Conservation (phyloP, 2,113 vertebrate species). For the Caracal caracal region DNA sequence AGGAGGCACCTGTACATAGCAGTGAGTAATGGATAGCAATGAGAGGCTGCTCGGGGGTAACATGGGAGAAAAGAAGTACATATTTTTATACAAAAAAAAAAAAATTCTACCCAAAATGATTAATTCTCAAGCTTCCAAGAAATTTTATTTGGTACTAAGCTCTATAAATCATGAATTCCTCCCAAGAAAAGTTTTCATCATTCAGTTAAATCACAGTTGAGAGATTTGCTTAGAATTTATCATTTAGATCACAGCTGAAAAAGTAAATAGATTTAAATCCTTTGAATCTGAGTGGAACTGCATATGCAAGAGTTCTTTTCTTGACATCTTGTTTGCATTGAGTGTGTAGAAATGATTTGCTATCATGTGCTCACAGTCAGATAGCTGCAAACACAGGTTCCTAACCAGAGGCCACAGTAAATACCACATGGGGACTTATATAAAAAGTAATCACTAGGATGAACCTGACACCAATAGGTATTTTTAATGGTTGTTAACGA, state of each 20-base stretch:
- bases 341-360: slow-evolving; percentile 63
- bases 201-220: slow-evolving; percentile 70
- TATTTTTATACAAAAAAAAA: slow-evolving; percentile 61
- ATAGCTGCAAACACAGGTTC: slow-evolving; percentile 52
- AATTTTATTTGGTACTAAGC: slow-evolving; percentile 68
- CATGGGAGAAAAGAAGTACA: not conserved
- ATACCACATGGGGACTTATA: slow-evolving; percentile 40
- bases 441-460: slow-evolving; percentile 41
- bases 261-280: slow-evolving; percentile 75
- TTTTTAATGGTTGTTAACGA: slow-evolving; percentile 56
- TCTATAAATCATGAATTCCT: slow-evolving; percentile 73
- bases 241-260: slow-evolving; percentile 70
- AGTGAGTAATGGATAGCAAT: slow-evolving; percentile 64
- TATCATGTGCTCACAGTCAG: slow-evolving; percentile 64
- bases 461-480: not conserved
- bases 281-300: slow-evolving; percentile 61
- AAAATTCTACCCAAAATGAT: slow-evolving; percentile 72
- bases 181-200: slow-evolving; percentile 69
- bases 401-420: slow-evolving; percentile 46
- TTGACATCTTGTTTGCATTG: slow-evolving; percentile 66
- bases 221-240: slow-evolving; percentile 77
- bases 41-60: not conserved
- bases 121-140: slow-evolving; percentile 74
- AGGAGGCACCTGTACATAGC: slow-evolving; percentile 64
- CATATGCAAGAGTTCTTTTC: slow-evolving; percentile 67